These are phyloP conservation scores for Rhagonycha fulva DNA, from an alignment of 2,888 invertebrate genomes.

Conservation along the genomic window DNA sequence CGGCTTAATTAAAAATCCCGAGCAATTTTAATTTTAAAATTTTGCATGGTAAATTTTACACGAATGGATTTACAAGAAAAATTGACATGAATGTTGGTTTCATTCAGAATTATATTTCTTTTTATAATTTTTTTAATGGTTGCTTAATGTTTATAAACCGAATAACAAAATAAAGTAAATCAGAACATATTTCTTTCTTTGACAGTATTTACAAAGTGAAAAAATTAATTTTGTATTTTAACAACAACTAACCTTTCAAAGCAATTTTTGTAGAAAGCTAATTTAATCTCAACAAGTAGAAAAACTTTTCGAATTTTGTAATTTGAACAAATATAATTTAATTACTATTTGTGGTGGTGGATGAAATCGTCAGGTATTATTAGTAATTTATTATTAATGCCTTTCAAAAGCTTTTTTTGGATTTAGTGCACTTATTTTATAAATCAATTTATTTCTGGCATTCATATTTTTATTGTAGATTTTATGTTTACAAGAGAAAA, in stretches of 20 bases:
- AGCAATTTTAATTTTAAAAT: background rate
- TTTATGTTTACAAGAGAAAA: background rate
- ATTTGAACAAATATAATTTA: background rate
- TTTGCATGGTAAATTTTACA: background rate
- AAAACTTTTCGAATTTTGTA: background rate
- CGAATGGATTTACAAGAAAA: background rate
- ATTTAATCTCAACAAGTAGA: background rate
- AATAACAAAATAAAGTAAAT: background rate
- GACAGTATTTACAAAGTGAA: too few relatives aligned
- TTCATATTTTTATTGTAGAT: background rate
- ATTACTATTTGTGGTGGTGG: background rate
- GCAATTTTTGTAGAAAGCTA: background rate
- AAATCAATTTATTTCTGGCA: background rate
- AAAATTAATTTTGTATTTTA: too few relatives aligned
- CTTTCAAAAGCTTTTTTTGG: background rate
- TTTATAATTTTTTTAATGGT: too few relatives aligned
- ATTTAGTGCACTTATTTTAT: background rate
- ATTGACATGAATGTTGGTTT: background rate
- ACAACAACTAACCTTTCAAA: background rate
- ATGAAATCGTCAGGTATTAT: background rate
- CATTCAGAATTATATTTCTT: background rate
- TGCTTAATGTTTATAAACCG: background rate
- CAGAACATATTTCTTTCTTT: background rate
- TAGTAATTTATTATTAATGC: background rate
- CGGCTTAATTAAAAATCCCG: background rate